Evolutionary conservation across 2,113 vertebrate genomes (phyloP).

Genomic region (Phyllostomus hastatus): DNA sequence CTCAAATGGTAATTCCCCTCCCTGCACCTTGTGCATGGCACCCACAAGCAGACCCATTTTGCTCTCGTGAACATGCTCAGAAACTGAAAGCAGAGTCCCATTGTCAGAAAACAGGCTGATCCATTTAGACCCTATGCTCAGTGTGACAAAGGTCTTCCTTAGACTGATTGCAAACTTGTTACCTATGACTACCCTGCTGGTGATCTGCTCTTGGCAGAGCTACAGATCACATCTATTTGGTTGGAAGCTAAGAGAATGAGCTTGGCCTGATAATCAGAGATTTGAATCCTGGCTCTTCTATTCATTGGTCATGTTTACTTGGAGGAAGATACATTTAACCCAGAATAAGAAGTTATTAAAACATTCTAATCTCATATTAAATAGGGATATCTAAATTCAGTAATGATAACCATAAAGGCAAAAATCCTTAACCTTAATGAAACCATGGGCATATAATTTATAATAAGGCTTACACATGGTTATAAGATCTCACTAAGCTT

Average conservation of each 20-base stretch:
- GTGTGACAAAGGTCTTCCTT: background rate
- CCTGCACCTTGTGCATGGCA: background rate
- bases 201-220: background rate
- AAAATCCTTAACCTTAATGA: background rate
- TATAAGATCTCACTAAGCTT: background rate
- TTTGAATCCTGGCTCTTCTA: background rate
- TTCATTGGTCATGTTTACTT: background rate
- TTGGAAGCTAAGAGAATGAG: accelerated
- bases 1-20: too few species aligned
- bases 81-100: background rate
- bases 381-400: background rate
- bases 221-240: accelerated
- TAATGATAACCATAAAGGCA: background rate
- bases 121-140: background rate
- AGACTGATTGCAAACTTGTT: background rate
- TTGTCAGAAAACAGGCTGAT: background rate
- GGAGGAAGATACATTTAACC: background rate
- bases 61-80: background rate
- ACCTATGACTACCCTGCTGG: background rate
- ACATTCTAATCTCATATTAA: background rate
- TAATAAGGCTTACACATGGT: background rate
- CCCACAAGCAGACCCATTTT: too few species aligned
- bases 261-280: background rate
- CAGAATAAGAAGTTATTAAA: background rate
- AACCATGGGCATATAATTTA: background rate